phyloP scores from a whole-genome alignment of 1,140 invertebrate species.

The Drosophila lacteicornis region DNA sequence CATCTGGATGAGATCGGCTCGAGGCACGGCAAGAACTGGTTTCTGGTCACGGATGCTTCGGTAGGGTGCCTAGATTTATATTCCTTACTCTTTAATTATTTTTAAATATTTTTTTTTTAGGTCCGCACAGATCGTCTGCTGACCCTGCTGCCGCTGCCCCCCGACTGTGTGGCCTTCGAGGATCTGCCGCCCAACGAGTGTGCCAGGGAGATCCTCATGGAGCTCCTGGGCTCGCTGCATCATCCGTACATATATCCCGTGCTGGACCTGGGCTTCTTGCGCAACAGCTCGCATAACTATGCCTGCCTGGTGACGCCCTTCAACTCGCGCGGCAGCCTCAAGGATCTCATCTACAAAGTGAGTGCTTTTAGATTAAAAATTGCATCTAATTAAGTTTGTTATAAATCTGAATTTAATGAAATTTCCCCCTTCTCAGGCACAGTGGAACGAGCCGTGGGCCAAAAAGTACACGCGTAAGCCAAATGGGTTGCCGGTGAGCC shows the following conservation, averaged over 20 bases:
- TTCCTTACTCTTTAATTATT: background rate
- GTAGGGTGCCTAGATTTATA: conserved; percentile 29
- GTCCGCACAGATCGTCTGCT: conserved; percentile 91
- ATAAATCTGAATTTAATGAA: background rate
- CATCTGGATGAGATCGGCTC: conserved; percentile 93
- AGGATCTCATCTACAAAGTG: conserved; percentile 95
- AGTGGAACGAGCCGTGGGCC: conserved; percentile 90
- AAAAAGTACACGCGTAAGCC: conserved; percentile 89
- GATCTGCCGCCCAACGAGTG: conserved; percentile 85
- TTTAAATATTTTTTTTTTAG: conserved; percentile 25
- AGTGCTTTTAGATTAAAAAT: background rate
- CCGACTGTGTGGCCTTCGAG: conserved; percentile 86
- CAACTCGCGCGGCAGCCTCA: conserved; percentile 93
- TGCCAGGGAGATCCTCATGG: conserved; percentile 88
- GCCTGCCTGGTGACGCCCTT: conserved; percentile 92
- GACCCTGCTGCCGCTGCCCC: conserved; percentile 89
- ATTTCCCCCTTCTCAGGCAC: conserved; percentile 53
- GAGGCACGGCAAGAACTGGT: conserved; percentile 94
- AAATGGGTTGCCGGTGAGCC: conserved; percentile 89
- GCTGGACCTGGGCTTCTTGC: conserved; percentile 90
- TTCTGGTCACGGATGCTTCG: conserved; percentile 90
- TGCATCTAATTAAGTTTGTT: too few species aligned
- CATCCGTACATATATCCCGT: conserved; percentile 97
- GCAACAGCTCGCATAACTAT: conserved; percentile 86
- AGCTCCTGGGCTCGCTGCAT: conserved; percentile 93